phyloP scores from a whole-genome alignment of 2,888 invertebrate species.

The Drosophila trichaetosa region DNA sequence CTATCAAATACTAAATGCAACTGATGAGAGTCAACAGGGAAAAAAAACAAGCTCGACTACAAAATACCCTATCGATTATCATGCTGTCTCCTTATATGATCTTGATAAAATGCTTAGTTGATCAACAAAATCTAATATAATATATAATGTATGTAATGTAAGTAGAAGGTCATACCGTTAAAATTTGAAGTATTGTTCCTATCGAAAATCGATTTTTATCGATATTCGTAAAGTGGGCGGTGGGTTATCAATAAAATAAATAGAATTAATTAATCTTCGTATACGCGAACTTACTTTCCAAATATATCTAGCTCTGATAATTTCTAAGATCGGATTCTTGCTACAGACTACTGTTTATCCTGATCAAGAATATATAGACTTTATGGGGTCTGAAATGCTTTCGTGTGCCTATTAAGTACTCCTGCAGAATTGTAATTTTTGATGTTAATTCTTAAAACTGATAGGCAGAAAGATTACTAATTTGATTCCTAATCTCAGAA shows the following conservation, averaged over 20 bases:
- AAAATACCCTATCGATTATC: neutral
- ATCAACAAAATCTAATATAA: neutral
- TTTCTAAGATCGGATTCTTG: neutral
- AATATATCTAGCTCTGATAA: neutral
- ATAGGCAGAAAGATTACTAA: neutral
- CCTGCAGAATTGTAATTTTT: neutral
- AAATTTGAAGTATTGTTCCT: neutral
- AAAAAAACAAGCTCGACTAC: neutral
- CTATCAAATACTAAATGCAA: constrained; percentile 20
- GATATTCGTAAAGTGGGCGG: neutral
- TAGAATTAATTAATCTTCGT: neutral
- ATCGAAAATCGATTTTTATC: neutral
- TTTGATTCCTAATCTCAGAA: neutral
- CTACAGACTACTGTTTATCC: neutral
- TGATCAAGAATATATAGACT: neutral
- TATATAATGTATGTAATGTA: neutral
- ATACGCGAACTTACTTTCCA: neutral
- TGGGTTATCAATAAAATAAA: neutral
- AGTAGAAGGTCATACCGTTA: neutral
- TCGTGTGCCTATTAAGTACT: neutral
- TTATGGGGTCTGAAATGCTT: neutral
- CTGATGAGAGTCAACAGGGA: neutral
- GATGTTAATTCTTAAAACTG: neutral
- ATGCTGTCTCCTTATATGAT: neutral
- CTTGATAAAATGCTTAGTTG: neutral